Evolutionary conservation across 2,113 vertebrate species (phyloP).

Genomic region (Centropristis striata): DNA sequence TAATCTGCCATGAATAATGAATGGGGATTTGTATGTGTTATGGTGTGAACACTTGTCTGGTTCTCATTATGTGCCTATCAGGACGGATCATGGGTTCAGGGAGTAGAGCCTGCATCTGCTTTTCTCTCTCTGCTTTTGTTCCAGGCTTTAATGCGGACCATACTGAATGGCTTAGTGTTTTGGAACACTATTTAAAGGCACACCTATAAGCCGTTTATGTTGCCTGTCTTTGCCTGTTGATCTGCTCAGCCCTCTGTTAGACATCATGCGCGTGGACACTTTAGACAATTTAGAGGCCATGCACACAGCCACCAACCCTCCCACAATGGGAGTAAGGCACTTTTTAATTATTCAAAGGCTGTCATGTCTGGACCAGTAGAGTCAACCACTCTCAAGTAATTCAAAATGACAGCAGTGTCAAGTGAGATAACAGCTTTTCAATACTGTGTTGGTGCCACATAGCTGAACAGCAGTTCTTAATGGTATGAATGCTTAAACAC

Average conservation of each 20-base stretch:
- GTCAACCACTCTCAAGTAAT: constrained; percentile 53
- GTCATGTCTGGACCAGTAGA: constrained; percentile 33
- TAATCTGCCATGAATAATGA: constrained; percentile 86
- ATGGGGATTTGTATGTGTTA: constrained; percentile 82
- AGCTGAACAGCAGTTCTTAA: constrained; percentile 23
- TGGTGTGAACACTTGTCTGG: constrained; percentile 80
- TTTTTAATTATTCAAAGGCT: constrained; percentile 67
- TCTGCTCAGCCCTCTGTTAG: constrained; percentile 38
- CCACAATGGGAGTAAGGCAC: constrained; percentile 7
- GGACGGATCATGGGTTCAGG: constrained; percentile 74
- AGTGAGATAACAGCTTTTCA: constrained; percentile 62
- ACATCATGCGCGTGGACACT: constrained; percentile 30
- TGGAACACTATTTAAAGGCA: constrained; percentile 68
- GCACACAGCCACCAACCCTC: background rate
- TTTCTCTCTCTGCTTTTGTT: constrained; percentile 77
- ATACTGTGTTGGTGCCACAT: constrained; percentile 17
- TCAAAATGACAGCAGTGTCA: constrained; percentile 61
- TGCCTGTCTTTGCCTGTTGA: constrained; percentile 38
- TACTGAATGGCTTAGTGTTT: constrained; percentile 59
- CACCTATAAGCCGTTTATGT: constrained; percentile 67
- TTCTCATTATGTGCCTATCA: constrained; percentile 84
- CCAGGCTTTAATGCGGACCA: constrained; percentile 72
- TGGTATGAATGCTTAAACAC: constrained; percentile 40
- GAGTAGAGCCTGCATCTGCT: constrained; percentile 72
- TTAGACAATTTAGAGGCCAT: constrained; percentile 24